These are phyloP conservation scores for Mamestra brassicae DNA, from an alignment of 2,888 invertebrate genomes.

Conservation along the genomic window DNA sequence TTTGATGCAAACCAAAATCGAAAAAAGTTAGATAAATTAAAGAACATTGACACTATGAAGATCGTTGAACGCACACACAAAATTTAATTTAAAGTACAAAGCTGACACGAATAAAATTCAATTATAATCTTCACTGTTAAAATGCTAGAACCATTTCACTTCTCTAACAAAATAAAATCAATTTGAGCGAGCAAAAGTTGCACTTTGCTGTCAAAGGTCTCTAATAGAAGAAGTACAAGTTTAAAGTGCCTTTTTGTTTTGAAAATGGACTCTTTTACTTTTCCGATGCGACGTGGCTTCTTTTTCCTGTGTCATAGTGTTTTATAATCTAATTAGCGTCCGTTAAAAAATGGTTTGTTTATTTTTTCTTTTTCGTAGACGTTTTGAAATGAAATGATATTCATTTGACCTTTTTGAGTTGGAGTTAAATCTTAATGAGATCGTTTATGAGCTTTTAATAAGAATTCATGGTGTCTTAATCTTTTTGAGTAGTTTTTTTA, in stretches of 20 bases:
- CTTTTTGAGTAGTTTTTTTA: no score
- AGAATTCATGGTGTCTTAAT: neutral
- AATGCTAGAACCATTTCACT: neutral
- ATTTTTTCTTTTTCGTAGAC: neutral
- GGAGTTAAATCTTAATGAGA: no score
- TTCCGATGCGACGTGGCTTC: no score
- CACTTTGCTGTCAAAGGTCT: constrained; percentile 27
- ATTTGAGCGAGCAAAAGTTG: constrained; percentile 17
- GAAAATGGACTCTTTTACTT: neutral
- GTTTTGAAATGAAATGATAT: neutral
- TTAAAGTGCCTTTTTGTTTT: constrained; percentile 22
- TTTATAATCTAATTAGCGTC: constrained; percentile 20
- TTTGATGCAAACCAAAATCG: no score
- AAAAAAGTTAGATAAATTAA: neutral
- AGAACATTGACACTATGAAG: neutral
- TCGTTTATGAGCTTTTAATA: neutral
- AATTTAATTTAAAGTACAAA: neutral
- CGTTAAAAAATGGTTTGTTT: neutral
- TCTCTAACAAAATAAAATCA: constrained; percentile 12
- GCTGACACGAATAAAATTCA: neutral
- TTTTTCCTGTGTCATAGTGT: neutral
- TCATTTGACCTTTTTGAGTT: neutral
- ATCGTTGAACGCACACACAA: neutral
- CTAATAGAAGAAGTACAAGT: constrained; percentile 36
- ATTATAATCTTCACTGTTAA: neutral